Evolutionary conservation across 2,888 invertebrate genomes (phyloP).

Genomic region (Cylindroiulus punctatus): DNA sequence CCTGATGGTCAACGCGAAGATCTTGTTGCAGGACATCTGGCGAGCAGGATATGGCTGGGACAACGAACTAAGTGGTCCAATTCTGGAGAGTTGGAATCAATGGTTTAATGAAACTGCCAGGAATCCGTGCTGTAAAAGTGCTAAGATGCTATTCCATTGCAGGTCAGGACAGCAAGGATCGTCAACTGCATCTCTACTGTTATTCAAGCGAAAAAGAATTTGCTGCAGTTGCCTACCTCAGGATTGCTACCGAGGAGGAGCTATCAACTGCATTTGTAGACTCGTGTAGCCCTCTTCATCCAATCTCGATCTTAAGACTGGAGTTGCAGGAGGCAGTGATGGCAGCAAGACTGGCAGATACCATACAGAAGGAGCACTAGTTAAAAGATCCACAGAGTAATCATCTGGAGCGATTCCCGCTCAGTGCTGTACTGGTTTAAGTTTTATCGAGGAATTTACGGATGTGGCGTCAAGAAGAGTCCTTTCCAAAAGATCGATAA

Average conservation of each 20-base stretch:
- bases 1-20: neutral
- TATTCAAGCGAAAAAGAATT: conserved; percentile 12
- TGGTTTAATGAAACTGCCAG: neutral
- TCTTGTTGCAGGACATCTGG: neutral
- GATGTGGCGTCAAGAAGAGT: neutral
- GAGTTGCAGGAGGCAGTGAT: neutral
- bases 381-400: neutral
- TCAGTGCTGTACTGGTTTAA: neutral
- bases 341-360: neutral
- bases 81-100: neutral
- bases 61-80: neutral
- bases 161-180: neutral
- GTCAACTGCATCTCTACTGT: neutral
- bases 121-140: neutral
- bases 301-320: neutral
- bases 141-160: neutral
- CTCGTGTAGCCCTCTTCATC: neutral
- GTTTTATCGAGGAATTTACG: neutral
- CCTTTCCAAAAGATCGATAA: neutral
- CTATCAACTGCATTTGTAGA: neutral
- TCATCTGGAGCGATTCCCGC: neutral
- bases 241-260: neutral
- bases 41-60: neutral
- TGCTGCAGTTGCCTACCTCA: neutral
- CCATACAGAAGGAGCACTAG: neutral